phyloP scores from a whole-genome alignment of 2,888 invertebrate species.

The Odiellus spinosus region DNA sequence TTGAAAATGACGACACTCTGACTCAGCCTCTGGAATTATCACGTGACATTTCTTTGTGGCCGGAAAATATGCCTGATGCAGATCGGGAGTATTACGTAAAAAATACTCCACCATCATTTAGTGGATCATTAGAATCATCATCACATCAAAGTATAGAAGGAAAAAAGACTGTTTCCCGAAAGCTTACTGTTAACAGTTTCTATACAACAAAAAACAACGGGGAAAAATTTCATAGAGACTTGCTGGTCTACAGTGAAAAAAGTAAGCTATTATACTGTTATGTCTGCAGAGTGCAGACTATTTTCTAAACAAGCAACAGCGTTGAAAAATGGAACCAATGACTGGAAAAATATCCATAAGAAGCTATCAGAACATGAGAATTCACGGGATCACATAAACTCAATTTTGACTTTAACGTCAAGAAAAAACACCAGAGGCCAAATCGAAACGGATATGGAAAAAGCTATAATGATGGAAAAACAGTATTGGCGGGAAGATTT shows the following conservation, averaged over 20 bases:
- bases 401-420: neutral
- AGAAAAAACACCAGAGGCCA: neutral
- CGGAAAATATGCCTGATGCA: no score
- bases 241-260: neutral
- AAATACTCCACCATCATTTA: no score
- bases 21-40: no score
- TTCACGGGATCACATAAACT: slow-evolving; percentile 2
- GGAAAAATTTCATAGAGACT: slow-evolving; percentile 1
- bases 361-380: slow-evolving; percentile 3
- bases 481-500: slow-evolving; percentile 23
- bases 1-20: no score
- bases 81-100: no score
- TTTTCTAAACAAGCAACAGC: neutral
- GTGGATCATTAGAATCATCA: no score
- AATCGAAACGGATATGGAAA: neutral
- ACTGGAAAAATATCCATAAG: slow-evolving; percentile 5
- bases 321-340: neutral
- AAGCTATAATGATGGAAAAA: slow-evolving; percentile 11
- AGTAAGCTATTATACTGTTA: neutral
- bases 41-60: no score
- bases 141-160: no score
- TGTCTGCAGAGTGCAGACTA: slow-evolving; percentile 4
- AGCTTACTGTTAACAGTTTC: neutral
- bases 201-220: neutral
- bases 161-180: no score